Evolutionary conservation across 2,888 invertebrate genomes (phyloP), one percentile per base, ranked within the genome.

Genomic region (Bombylius discolor): DNA sequence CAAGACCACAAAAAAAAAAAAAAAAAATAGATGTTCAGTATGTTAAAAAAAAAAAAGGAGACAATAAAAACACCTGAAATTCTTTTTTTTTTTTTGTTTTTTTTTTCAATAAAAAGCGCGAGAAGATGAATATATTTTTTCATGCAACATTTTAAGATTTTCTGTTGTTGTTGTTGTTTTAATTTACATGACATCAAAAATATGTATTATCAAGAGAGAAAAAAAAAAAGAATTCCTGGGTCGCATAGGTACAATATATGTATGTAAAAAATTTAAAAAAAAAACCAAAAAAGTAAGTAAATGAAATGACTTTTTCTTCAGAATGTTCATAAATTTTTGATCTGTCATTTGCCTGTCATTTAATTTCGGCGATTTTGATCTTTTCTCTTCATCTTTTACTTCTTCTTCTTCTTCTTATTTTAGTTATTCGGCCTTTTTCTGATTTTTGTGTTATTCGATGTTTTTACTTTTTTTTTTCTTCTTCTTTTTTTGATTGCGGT

Each of bases 331-430:
- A 55, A 55, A 55, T 55, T 55, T 55, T 51, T 55, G 55, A 55
- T 51, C 55, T 55, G 55, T 55, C 55, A 55, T 55, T 55, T 42
- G 55, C 12, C 51, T 55, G 55, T 55, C 55, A 55, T 51, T 51
- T 44, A 47, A 44, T 51, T 55, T 55, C 51, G 51, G 55, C 47
- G 47, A 33, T 51, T 55, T 55, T 55, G 55, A 55, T 51, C 51
- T 36, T 51, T 55, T 8, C 6, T 36, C 36, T 8, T 6, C 9
- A 8, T 36, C 9, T 36, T 6, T 36, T 3, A 3, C 9, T 8
- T 36, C 36, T 36, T 36, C 4, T 36, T 36, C 9, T 36, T 8
- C 36, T 36, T 36, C 9, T 9, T 36, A 8, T 8, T 36, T 8
- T 36, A 36, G 36, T 36, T 36, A 36, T 36, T 36, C 36, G 9